A percentile compares a stretch with the other conserved stretches of the same genome.
These are phyloP conservation scores for Heterotilapia buettikoferi DNA, from an alignment of 2,113 vertebrate species.

Conservation along the genomic window DNA sequence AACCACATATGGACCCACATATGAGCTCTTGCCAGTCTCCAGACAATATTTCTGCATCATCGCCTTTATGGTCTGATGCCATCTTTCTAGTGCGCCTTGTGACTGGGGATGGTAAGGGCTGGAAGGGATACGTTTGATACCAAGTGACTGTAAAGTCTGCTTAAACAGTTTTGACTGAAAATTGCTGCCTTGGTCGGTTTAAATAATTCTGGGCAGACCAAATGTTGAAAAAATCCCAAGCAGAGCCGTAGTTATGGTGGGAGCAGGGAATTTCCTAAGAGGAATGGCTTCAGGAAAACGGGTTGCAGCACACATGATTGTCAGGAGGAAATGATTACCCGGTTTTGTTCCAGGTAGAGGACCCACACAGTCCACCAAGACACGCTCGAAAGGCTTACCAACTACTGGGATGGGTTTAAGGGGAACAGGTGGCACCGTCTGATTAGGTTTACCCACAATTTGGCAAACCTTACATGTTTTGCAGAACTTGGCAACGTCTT, in stretches of 20 bases:
- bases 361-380: not conserved
- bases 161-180: not conserved
- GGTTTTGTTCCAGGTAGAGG: not conserved
- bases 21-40: not conserved
- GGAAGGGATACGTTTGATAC: not conserved
- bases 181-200: not conserved
- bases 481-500: not conserved
- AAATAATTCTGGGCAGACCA: not conserved
- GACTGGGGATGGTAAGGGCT: not conserved
- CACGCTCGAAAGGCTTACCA: not conserved
- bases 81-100: not conserved
- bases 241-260: not conserved
- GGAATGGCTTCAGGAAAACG: rapidly evolving
- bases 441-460: too few species aligned
- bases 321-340: not conserved
- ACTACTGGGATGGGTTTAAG: too few species aligned
- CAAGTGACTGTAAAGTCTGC: not conserved
- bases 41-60: not conserved
- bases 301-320: not conserved
- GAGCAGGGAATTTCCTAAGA: not conserved
- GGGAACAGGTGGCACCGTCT: too few species aligned
- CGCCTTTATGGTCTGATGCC: not conserved
- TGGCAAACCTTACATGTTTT: too few species aligned
- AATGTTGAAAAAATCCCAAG: not conserved
- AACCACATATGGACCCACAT: not conserved